Conservation (phyloP, 2,888 invertebrate genomes). For the Hirtodrosophila histrioides region DNA sequence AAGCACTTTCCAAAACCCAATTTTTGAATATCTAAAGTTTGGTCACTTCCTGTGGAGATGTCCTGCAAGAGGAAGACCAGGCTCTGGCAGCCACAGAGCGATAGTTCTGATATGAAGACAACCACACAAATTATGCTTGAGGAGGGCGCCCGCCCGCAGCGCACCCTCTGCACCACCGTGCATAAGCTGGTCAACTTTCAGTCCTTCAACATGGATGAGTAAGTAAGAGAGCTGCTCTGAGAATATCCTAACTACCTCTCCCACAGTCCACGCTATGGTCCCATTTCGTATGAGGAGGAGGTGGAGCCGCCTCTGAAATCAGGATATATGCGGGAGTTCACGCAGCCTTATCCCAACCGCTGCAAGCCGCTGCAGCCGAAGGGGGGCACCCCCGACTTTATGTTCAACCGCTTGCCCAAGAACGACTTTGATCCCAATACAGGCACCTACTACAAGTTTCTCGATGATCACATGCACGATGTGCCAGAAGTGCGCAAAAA, state of each 20-base stretch:
- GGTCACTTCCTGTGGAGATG: conserved; percentile 29
- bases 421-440: conserved; percentile 63
- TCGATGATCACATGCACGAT: conserved; percentile 65
- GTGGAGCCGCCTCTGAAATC: conserved; percentile 45
- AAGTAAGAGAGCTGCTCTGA: conserved; percentile 13
- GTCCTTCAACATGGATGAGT: conserved; percentile 72
- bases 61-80: conserved; percentile 47
- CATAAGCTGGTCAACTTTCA: conserved; percentile 64
- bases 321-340: conserved; percentile 52
- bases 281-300: conserved; percentile 33
- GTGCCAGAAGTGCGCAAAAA: conserved; percentile 57
- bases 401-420: conserved; percentile 67
- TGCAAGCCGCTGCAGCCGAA: conserved; percentile 44
- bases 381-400: conserved; percentile 50
- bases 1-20: not conserved
- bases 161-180: conserved; percentile 36
- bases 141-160: conserved; percentile 45
- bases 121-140: conserved; percentile 70
- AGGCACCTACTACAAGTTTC: conserved; percentile 60
- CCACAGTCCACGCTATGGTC: conserved; percentile 61
- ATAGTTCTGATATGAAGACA: conserved; percentile 46
- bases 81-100: conserved; percentile 45
- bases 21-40: not conserved
- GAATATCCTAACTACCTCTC: too few relatives aligned
- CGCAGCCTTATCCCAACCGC: conserved; percentile 47